These are phyloP conservation scores for Heterodera carotae DNA, from an alignment of 1,140 invertebrate species.

Conservation along the genomic window DNA sequence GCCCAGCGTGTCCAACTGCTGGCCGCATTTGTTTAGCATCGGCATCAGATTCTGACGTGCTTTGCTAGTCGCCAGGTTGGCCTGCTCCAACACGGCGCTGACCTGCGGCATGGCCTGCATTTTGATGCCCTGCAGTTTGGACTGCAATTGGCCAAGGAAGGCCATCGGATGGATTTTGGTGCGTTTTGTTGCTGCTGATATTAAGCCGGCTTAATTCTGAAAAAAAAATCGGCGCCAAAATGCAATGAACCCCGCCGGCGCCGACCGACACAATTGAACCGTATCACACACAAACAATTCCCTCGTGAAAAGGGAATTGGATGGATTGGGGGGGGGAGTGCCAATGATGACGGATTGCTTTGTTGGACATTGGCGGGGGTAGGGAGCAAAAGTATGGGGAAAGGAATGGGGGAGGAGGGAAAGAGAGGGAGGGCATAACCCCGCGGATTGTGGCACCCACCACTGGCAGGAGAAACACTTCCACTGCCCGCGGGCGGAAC, in stretches of 20 bases:
- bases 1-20: slow-evolving; percentile 57
- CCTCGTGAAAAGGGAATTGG: neutral
- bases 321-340: neutral
- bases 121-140: slow-evolving; percentile 53
- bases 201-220: neutral
- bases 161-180: slow-evolving; percentile 38
- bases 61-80: slow-evolving; percentile 48
- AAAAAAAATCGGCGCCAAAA: neutral
- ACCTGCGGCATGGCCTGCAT: slow-evolving; percentile 48
- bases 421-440: neutral
- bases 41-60: slow-evolving; percentile 54
- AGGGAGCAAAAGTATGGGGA: no score
- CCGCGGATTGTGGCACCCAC: neutral
- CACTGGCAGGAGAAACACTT: neutral
- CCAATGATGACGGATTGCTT: neutral
- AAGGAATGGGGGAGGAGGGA: no score
- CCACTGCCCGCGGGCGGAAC: no score
- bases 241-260: neutral
- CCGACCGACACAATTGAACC: neutral
- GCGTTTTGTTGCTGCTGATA: neutral
- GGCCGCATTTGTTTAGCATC: slow-evolving; percentile 53
- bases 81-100: slow-evolving; percentile 44
- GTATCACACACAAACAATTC: neutral
- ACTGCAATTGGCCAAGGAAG: slow-evolving; percentile 46
- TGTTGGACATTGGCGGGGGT: neutral